Conservation (phyloP, 2,797 vertebrate genomes). For the Typhlichthys subterraneus region DNA sequence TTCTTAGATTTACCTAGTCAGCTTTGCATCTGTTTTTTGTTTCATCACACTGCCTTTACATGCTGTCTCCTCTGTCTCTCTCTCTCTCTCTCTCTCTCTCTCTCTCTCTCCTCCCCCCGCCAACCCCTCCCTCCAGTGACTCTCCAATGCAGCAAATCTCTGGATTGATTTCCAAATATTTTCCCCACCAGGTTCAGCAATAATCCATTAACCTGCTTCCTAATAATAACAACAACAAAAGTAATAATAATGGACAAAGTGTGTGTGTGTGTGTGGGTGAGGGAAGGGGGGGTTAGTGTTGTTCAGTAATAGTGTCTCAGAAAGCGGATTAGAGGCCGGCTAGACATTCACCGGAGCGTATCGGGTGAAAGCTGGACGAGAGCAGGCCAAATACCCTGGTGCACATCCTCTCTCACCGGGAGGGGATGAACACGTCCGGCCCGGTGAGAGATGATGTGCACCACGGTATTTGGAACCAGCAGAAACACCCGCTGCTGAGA, state of each 20-base stretch:
- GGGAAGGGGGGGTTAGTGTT: too few relatives aligned
- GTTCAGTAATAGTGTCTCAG: conserved; percentile 38
- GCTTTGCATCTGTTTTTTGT: conserved; percentile 35
- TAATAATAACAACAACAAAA: too few relatives aligned
- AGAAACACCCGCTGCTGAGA: conserved; percentile 10
- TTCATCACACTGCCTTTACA: conserved; percentile 14
- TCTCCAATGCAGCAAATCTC: conserved; percentile 33
- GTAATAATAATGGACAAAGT: too few relatives aligned
- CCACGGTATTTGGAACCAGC: too few relatives aligned
- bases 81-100: too few relatives aligned
- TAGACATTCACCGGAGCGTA: conserved; percentile 41
- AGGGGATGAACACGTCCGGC: too few relatives aligned
- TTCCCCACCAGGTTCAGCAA: too few relatives aligned
- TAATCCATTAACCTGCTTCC: too few relatives aligned
- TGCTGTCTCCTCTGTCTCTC: background rate
- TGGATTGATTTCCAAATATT: conserved; percentile 28
- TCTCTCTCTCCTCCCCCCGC: too few relatives aligned
- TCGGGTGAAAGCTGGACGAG: conserved; percentile 45
- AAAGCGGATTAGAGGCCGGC: conserved; percentile 53
- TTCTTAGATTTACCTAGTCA: conserved; percentile 21
- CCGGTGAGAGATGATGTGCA: too few relatives aligned
- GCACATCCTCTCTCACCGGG: conserved; percentile 20
- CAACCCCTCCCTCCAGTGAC: background rate
- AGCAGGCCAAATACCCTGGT: conserved; percentile 39
- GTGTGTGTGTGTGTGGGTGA: too few relatives aligned